phyloP scores from a whole-genome alignment of 1,140 invertebrate species.

The Riptortus pedestris region DNA sequence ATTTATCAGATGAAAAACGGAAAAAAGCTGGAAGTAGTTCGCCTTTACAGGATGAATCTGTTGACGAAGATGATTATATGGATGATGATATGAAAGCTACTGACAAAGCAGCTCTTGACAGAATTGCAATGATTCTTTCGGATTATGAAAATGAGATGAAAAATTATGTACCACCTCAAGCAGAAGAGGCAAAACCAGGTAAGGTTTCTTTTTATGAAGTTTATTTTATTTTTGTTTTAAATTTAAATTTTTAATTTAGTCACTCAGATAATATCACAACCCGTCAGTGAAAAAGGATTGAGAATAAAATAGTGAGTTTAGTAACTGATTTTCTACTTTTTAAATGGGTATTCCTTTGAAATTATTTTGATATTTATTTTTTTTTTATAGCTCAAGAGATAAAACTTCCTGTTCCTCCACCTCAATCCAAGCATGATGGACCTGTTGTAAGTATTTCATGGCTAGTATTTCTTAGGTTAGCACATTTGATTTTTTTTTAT shows the following conservation, averaged over 20 bases:
- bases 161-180: slow-evolving; percentile 40
- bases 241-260: slow-evolving; percentile 2
- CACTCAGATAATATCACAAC: neutral
- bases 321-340: neutral
- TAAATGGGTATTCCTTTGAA: neutral
- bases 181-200: slow-evolving; percentile 29
- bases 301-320: neutral
- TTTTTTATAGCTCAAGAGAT: slow-evolving; percentile 12
- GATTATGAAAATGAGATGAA: slow-evolving; percentile 75
- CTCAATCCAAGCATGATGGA: neutral
- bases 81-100: slow-evolving; percentile 65
- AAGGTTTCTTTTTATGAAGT: slow-evolving; percentile 5
- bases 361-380: neutral
- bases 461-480: neutral
- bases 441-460: slow-evolving; percentile 19
- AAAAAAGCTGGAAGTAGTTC: slow-evolving; percentile 48
- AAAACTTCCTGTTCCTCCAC: slow-evolving; percentile 13
- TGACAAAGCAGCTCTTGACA: slow-evolving; percentile 58
- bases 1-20: slow-evolving; percentile 43
- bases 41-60: slow-evolving; percentile 47
- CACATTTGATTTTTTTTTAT: neutral
- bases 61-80: slow-evolving; percentile 59
- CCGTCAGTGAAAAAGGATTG: neutral
- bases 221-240: neutral
- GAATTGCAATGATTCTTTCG: slow-evolving; percentile 64